Base-by-base conservation (phyloP, 2,797 vertebrate genomes). In the Enteromius treurensis region DNA sequence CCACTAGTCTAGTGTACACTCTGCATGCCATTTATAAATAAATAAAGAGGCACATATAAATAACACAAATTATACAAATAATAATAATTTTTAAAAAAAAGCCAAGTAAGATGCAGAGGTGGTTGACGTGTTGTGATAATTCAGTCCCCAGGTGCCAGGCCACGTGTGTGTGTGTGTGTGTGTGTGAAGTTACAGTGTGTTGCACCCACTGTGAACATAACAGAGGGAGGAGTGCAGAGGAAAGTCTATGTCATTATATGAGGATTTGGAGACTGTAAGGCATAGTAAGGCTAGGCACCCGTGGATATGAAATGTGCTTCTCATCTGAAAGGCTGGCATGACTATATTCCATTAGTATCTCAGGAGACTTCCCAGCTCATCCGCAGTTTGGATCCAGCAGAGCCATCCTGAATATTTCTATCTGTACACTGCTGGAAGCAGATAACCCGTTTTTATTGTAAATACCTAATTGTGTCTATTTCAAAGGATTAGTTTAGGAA, bases 271-370 rank as follows among this genome's bases (percentile, higher is more conserved):
- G n/a, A 51, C 70, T 21, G n/a, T 42, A 45, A 32, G 23, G 65
- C 32, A 75, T 34, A 34, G 47, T 71, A 29, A 23, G 37, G 47
- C 65, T 21, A 64, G 40, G 55, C 71, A 76, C 64, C 69, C 55
- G 74, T 81, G 73, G 81, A 75, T 81, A 79, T 83, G 67, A 85
- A 81, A 85, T 65, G 34, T n/a, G 21, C 51, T 78, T 78, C 77
- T 75, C 14, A 49, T 73, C 78, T 79, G 68, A 85, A 82, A 79
- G 53, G 49, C 68, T 75, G 84, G 34, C 77, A 81, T 81, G 81
- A 51, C 62, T 80, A 42, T 55, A 55, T 79, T 81, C 82, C 76
- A 77, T 62, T 65, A 73, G 26, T 65, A 55, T 85, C 80, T 83
- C 73, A 14, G 34, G 68, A 81, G 81, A 65, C 26, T 79, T 76